A percentile compares a stretch with the other conserved stretches of the same genome.
phyloP scores from a whole-genome alignment of 2,888 invertebrate species.

The Geophilus truncorum region DNA sequence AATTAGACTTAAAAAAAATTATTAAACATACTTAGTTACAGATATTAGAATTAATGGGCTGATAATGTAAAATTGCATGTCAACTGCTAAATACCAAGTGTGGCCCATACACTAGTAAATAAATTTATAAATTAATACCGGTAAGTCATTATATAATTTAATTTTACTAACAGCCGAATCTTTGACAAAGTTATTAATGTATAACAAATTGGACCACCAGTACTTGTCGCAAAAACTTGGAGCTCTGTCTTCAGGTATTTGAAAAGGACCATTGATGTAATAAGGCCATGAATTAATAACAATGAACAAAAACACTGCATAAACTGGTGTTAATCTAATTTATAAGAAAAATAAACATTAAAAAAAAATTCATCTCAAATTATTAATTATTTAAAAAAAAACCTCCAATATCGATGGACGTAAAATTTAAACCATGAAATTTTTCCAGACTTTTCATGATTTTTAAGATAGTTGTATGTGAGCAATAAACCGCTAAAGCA shows the following conservation, averaged over 20 bases:
- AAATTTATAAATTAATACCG: background rate
- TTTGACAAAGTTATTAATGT: constrained; percentile 29
- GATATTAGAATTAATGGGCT: background rate
- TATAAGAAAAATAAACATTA: background rate
- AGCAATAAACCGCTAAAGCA: background rate
- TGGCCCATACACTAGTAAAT: background rate
- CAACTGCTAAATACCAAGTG: background rate
- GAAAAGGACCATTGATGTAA: constrained; percentile 13
- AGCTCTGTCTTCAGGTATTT: background rate
- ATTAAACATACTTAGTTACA: background rate
- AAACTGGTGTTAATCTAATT: constrained; percentile 20
- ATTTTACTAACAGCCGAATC: no score
- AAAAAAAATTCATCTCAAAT: no score
- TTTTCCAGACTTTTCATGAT: background rate
- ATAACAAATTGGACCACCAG: constrained; percentile 26
- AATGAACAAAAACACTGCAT: background rate
- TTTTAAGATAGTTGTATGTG: background rate
- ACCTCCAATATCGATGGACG: constrained; percentile 7
- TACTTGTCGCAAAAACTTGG: background rate
- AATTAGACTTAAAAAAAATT: background rate
- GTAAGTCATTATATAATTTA: background rate
- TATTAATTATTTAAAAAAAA: background rate
- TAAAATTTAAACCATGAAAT: constrained; percentile 25
- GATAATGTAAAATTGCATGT: background rate
- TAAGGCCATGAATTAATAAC: background rate